Base-by-base conservation (phyloP, 2,888 invertebrate species). In the Pseudococcus viburni region DNA sequence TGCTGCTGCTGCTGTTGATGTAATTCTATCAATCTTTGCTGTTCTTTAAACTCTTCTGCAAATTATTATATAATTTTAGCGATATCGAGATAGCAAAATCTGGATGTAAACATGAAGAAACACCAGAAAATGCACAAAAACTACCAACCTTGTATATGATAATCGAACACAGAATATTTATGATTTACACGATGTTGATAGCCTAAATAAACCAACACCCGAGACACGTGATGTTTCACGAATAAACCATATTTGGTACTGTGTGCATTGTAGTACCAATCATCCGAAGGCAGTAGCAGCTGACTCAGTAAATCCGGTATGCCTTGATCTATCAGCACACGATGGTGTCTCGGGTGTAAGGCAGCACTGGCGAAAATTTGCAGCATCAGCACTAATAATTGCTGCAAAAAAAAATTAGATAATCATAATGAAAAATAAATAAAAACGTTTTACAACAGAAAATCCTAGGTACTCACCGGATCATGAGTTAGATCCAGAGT, bases 201-300 rank as follows among this genome's bases (percentile, higher is more conserved):
- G 39, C 94, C 94, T 90, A 94, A 92, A 91, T 94, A 94, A 89
- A 94, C 94, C 22, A 94, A 92, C 19, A 94, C 93, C 86, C 94
- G 90, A 4, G 94, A 94, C 0, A 94, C 94, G 91, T 94, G 94
- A 91, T 94, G 94, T 90, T 94, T 94, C 88, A 94, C 94, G 90
- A 93, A 94, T 88, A 93, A 92, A 86, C 94, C 94, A 90, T 94
- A 94, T 90, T 93, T 93, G 84, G 94, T 94, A 90, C 93, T 94
- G 91, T 94, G 94, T 90, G 94, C 94, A 84, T 94, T 94, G 91
- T 94, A 94, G 91, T 94, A 94, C 93, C 94, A 94, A 90, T 94
- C 94, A 91, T 94, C 94, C 0, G 94, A 94, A 22, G 94, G 94
- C 89, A 94, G 92, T 88, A 94, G 92, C 89, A 94, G 92, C 91